Evolutionary conservation across 2,113 vertebrate species (phyloP), one percentile per base, ranked within the genome.

Genomic region (Callithrix jacchus): DNA sequence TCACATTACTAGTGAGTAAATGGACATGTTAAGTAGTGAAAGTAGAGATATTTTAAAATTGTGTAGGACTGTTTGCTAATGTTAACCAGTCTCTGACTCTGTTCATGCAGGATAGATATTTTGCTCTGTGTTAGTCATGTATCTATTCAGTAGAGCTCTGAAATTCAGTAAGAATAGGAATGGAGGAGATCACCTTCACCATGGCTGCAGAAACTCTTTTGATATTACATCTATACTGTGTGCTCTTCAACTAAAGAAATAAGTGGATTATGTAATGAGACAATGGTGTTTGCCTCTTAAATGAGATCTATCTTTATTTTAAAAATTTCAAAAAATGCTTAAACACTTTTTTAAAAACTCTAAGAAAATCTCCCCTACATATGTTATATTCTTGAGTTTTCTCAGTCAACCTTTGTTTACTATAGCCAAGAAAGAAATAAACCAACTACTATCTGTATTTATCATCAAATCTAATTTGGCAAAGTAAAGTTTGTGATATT

Each of bases 201-300:
- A 23, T 45, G 23, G 18, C 20, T 40, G 1, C 4, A 86, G 88
- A 76, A 54, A 30, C 42, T 27, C 3, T 35, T 87, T 71, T 81
- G 16, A 30, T 42, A 21, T 3, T 74, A 8, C 61, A 3, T 89
- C 14, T 30, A 9, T 25, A 20, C 68, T 89, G 47, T 73, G 8
- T 85, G 23, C 14, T 66, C 25, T 58, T 70, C 61, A 73, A 49
- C 14, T 45, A 73, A 77, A 52, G 58, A 45, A 1, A 83, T 56
- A 37, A 93, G 42, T 35, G 47, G 17, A 47, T 35, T 21, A 56
- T 17, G 2, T 47, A 82, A 82, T 86, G 58, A 94, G 14, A 90
- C 11, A 49, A 5, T 58, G 49, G 56, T 86, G 2, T 93, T 77
- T 90, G 32, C 16, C 92, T 89, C 66, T 70, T 94, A 79, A 89